phyloP scores from a whole-genome alignment of 2,113 vertebrate genomes.

The Scolopax mira region DNA sequence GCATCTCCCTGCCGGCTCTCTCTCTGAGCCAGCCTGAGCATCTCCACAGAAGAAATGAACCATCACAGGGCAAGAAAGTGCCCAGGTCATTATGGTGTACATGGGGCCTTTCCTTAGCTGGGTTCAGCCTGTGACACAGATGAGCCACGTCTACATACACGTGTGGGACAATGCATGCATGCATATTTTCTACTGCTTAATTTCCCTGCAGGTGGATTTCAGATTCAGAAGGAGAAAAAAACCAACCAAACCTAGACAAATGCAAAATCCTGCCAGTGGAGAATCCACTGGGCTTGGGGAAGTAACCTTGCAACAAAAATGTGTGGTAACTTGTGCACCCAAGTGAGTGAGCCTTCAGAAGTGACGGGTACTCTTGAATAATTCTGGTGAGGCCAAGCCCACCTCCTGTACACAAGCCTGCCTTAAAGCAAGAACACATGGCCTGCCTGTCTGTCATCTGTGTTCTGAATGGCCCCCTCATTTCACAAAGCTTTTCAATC shows the following conservation, averaged over 20 bases:
- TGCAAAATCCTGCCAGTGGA: background rate
- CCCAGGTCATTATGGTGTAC: fast-evolving
- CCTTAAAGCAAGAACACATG: fast-evolving
- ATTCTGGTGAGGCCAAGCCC: background rate
- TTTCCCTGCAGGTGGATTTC: background rate
- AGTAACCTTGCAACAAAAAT: background rate
- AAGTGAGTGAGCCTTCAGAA: background rate
- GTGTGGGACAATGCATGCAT: fast-evolving
- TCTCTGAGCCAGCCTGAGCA: background rate
- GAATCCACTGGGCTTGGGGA: background rate
- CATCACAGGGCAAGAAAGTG: background rate
- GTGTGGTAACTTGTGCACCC: background rate
- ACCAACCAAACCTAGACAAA: background rate
- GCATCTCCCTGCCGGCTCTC: background rate
- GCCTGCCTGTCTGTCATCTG: background rate
- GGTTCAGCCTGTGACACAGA: background rate
- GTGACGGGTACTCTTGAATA: fast-evolving
- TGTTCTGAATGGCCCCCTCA: fast-evolving
- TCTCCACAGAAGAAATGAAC: background rate
- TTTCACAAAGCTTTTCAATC: background rate
- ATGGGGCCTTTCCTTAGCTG: background rate
- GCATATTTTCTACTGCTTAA: background rate
- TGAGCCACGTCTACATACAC: fast-evolving
- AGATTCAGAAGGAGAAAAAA: background rate
- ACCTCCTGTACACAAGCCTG: background rate